Evolutionary conservation across 2,113 vertebrate genomes (phyloP).

Genomic region (Rhea americana): DNA sequence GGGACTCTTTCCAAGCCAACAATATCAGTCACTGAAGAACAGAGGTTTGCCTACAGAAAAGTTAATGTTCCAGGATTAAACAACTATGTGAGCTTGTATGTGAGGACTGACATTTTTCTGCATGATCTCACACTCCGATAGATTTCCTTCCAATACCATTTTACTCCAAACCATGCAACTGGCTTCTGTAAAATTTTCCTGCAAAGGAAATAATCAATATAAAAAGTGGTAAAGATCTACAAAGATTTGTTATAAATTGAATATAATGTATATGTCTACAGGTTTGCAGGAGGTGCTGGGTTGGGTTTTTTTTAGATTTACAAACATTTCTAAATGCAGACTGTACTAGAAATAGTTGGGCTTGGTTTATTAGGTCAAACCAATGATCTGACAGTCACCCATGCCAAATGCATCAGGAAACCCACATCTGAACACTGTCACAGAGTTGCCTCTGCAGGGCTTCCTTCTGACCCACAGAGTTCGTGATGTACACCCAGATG

Average conservation of each 20-base stretch:
- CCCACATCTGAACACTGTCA: background rate
- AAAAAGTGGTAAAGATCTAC: background rate
- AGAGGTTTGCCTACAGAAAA: background rate
- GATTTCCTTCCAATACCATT: background rate
- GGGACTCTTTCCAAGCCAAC: background rate
- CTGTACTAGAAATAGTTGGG: background rate
- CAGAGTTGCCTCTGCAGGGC: background rate
- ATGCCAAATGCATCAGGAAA: background rate
- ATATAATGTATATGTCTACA: background rate
- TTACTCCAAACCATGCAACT: background rate
- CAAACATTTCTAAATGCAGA: background rate
- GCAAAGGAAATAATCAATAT: background rate
- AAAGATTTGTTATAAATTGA: background rate
- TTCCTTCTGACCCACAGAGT: background rate
- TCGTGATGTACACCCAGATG: rapidly evolving
- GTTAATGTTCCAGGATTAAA: background rate
- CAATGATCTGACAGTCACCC: background rate
- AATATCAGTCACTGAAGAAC: background rate
- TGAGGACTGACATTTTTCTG: background rate
- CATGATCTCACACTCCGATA: background rate
- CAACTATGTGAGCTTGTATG: background rate
- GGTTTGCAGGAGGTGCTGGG: background rate
- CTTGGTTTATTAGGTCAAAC: background rate
- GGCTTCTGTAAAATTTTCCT: background rate
- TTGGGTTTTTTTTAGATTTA: background rate